A percentile compares a stretch with the other conserved stretches of the same genome.
Conservation (phyloP, 2,888 invertebrate species). For the Dioctria rufipes region DNA sequence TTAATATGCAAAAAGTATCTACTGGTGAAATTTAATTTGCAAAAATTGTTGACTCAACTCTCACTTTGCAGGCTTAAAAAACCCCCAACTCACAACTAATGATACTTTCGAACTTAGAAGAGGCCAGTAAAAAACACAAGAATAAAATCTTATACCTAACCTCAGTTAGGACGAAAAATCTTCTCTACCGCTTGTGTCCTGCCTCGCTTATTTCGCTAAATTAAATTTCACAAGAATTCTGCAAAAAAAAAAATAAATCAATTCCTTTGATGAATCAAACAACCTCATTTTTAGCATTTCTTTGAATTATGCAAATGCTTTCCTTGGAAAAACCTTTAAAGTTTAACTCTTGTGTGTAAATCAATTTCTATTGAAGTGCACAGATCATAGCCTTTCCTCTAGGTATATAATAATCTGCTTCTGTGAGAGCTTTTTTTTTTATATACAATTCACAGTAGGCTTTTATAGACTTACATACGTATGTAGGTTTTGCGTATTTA, state of each 20-base stretch:
- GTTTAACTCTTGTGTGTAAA: not conserved
- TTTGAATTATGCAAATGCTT: not conserved
- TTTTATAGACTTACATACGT: not conserved
- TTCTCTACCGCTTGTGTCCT: not conserved
- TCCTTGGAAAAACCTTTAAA: not conserved
- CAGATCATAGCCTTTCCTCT: not conserved
- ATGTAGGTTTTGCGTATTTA: not conserved
- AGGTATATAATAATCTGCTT: not conserved
- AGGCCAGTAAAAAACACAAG: too few relatives aligned
- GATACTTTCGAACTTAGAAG: too few relatives aligned
- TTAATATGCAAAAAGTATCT: too few relatives aligned
- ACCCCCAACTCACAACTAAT: too few relatives aligned
- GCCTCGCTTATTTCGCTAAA: not conserved
- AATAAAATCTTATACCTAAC: not conserved
- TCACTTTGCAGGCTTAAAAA: too few relatives aligned
- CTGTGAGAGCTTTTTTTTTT: not conserved
- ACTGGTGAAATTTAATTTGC: too few relatives aligned
- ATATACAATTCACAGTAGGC: not conserved
- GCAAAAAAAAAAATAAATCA: not conserved
- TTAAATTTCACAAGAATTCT: not conserved
- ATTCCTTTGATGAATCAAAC: constrained; percentile 27
- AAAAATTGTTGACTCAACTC: too few relatives aligned
- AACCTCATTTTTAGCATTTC: constrained; percentile 19
- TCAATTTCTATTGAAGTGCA: not conserved
- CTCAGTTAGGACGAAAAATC: not conserved